phyloP scores from a whole-genome alignment of 2,888 invertebrate genomes.

The Drosophila multiciliata region DNA sequence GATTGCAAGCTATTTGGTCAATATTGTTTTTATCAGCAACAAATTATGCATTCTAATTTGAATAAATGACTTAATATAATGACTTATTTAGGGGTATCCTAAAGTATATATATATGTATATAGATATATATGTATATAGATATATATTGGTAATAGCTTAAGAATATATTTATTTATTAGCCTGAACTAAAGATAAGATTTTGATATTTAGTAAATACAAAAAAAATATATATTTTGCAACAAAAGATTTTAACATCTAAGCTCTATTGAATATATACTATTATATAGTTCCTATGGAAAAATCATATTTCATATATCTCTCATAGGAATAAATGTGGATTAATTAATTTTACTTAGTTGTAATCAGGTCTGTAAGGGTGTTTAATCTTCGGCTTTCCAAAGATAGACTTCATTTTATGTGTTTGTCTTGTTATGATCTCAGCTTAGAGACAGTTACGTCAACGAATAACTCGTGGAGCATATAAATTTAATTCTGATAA shows the following conservation, averaged over 20 bases:
- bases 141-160: neutral
- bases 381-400: neutral
- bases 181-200: neutral
- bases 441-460: neutral
- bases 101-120: neutral
- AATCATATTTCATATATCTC: neutral
- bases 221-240: neutral
- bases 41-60: neutral
- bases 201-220: neutral
- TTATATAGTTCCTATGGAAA: neutral
- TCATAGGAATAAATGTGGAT: neutral
- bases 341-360: neutral
- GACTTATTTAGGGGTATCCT: too few species aligned
- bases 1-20: neutral
- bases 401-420: neutral
- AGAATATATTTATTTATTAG: neutral
- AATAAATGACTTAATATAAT: neutral
- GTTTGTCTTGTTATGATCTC: neutral
- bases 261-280: neutral
- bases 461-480: slow-evolving; percentile 14
- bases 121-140: neutral
- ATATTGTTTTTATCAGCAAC: neutral
- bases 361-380: neutral
- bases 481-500: slow-evolving; percentile 18
- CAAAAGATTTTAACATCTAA: neutral